Percentiles rank a stretch among this genome's conserved stretches.
Evolutionary conservation across 1,140 invertebrate species (phyloP).

Genomic region (Nylanderia fulva): DNA sequence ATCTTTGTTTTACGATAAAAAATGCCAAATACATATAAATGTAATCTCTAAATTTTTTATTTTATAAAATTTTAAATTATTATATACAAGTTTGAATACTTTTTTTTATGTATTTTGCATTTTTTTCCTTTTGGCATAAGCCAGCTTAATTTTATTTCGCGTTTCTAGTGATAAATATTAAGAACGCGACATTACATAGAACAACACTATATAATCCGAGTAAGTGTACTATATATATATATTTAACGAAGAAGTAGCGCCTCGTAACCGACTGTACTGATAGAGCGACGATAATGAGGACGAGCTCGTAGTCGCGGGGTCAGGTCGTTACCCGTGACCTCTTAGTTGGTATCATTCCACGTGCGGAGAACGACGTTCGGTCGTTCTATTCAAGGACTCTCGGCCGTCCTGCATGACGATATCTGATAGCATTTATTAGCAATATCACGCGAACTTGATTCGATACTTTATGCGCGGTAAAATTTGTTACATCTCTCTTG

Average conservation of each 20-base stretch:
- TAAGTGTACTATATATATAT: not conserved
- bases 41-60: too few species aligned
- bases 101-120: too few species aligned
- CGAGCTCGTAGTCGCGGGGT: slow-evolving; percentile 38
- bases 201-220: not conserved
- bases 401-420: slow-evolving; percentile 57
- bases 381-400: slow-evolving; percentile 70
- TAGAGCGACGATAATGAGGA: slow-evolving; percentile 57
- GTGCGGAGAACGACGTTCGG: slow-evolving; percentile 58
- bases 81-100: too few species aligned
- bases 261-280: slow-evolving; percentile 18
- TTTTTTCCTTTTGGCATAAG: not conserved
- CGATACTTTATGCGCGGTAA: slow-evolving; percentile 1
- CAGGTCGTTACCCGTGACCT: slow-evolving; percentile 58
- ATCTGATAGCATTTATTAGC: slow-evolving; percentile 25
- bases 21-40: too few species aligned
- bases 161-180: slow-evolving; percentile 1
- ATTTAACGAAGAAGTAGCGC: slow-evolving; percentile 8
- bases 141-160: not conserved
- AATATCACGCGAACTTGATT: slow-evolving; percentile 11
- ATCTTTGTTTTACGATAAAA: too few species aligned
- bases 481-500: slow-evolving; percentile 22
- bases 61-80: too few species aligned
- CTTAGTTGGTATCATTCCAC: slow-evolving; percentile 64
- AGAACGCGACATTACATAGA: not conserved